Conservation (phyloP, 2,888 invertebrate genomes). For the Acleris holmiana region DNA sequence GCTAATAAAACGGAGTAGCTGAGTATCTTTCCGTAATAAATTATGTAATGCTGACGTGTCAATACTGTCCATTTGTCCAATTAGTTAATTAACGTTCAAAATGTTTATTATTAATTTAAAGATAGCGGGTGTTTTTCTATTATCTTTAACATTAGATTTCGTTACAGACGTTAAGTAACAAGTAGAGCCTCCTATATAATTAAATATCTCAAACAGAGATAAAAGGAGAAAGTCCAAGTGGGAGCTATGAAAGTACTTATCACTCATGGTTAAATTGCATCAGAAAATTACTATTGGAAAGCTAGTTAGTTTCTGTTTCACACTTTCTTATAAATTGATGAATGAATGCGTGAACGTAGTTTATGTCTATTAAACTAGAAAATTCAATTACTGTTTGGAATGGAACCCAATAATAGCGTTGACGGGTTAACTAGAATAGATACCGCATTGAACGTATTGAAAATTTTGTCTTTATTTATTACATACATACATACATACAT, state of each 20-base stretch:
- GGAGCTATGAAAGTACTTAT: conserved; percentile 23
- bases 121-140: conserved; percentile 13
- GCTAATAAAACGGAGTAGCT: conserved; percentile 26
- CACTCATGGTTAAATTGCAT: conserved; percentile 23
- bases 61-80: conserved; percentile 29
- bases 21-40: conserved; percentile 28
- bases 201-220: conserved; percentile 32
- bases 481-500: too few relatives aligned
- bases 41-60: conserved; percentile 29
- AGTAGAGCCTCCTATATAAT: conserved; percentile 27
- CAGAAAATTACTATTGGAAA: conserved; percentile 18
- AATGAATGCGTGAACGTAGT: conserved; percentile 2
- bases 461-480: too few relatives aligned
- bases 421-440: too few relatives aligned
- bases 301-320: conserved; percentile 15
- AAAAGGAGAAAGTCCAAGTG: conserved; percentile 30
- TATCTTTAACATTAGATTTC: conserved; percentile 4
- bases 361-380: conserved; percentile 1
- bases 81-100: conserved; percentile 31
- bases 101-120: conserved; percentile 27
- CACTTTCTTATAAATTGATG: conserved; percentile 22
- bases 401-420: too few relatives aligned
- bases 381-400: background rate
- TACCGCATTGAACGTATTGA: too few relatives aligned
- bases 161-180: conserved; percentile 23